Evolutionary conservation across 1,140 invertebrate genomes (phyloP).

Genomic region (Limonius californicus): DNA sequence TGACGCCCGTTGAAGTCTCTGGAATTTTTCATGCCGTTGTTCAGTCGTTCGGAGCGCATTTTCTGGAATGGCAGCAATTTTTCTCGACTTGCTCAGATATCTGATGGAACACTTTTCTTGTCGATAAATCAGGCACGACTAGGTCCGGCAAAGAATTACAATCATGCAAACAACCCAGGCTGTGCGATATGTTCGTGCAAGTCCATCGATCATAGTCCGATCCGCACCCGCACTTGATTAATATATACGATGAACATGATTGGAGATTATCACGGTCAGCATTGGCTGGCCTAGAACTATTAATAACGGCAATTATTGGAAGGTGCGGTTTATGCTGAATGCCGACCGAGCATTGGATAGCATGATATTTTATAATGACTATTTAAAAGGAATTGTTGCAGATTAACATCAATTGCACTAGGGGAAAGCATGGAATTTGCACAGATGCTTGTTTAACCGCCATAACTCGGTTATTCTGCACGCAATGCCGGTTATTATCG

Average conservation of each 20-base stretch:
- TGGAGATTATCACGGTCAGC: slow-evolving; percentile 22
- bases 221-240: slow-evolving; percentile 20
- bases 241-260: slow-evolving; percentile 25
- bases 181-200: neutral
- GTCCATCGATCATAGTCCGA: slow-evolving; percentile 20
- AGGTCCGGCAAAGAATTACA: neutral
- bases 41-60: too few species aligned
- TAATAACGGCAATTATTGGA: slow-evolving; percentile 23
- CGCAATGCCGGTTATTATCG: too few species aligned
- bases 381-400: slow-evolving; percentile 1
- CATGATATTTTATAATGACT: neutral
- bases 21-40: too few species aligned
- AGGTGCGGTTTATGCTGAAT: slow-evolving; percentile 17
- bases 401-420: neutral
- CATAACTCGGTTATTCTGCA: too few species aligned
- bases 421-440: neutral
- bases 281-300: slow-evolving; percentile 22
- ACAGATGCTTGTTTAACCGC: too few species aligned
- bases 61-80: too few species aligned
- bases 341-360: slow-evolving; percentile 4
- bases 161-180: neutral
- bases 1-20: too few species aligned
- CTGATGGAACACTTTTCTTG: too few species aligned
- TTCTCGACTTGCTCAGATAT: too few species aligned
- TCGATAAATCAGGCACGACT: too few species aligned